Conservation (phyloP, 2,888 invertebrate genomes). For the Eupithecia dodoneata region DNA sequence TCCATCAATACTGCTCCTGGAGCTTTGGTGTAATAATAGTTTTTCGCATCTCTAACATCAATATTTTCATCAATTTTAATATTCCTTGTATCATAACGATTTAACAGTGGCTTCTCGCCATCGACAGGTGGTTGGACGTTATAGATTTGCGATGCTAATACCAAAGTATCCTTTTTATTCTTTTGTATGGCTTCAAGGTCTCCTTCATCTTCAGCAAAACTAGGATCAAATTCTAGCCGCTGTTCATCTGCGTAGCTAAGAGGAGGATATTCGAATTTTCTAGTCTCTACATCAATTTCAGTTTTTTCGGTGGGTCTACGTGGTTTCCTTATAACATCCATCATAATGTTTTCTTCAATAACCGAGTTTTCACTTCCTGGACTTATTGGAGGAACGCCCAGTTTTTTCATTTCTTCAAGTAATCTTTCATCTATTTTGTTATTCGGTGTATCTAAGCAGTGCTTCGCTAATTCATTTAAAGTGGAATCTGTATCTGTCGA, state of each 20-base stretch:
- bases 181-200: background rate
- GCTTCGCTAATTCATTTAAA: slow-evolving; percentile 53
- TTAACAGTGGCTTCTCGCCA: background rate
- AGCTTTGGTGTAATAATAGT: background rate
- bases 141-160: background rate
- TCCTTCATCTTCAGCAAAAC: background rate
- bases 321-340: slow-evolving; percentile 41
- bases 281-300: slow-evolving; percentile 42
- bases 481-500: slow-evolving; percentile 22
- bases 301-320: slow-evolving; percentile 42
- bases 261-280: slow-evolving; percentile 28
- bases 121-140: background rate
- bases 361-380: slow-evolving; percentile 18
- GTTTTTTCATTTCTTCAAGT: slow-evolving; percentile 54
- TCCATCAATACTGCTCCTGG: background rate
- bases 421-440: slow-evolving; percentile 53
- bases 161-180: background rate
- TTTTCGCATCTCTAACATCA: background rate
- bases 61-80: background rate
- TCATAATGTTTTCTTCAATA: slow-evolving; percentile 42
- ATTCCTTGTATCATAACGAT: background rate
- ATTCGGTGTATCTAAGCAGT: slow-evolving; percentile 49
- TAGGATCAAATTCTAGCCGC: background rate
- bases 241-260: slow-evolving; percentile 17
- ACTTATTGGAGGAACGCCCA: slow-evolving; percentile 43